Base-by-base conservation (phyloP, 2,113 vertebrate species). In the Peromyscus maniculatus region DNA sequence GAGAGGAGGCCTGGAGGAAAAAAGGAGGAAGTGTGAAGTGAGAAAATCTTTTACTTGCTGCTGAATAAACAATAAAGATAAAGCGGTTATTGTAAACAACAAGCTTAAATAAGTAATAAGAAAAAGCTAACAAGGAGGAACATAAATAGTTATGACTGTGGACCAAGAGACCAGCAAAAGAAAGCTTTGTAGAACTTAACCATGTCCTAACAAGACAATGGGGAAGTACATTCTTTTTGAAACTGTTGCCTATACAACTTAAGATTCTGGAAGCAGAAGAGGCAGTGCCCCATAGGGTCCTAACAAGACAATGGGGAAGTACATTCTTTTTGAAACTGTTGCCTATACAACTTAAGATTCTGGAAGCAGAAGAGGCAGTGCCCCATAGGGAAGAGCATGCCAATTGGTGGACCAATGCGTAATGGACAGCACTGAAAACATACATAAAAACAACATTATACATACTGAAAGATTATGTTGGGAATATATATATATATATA, bases 231-330 rank as follows among this genome's bases (percentile, higher is more conserved):
- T 80, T 89, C 13, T 62, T 39, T 84, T 84, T 64, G 28, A 66
- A 86, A 39, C 55, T 83, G 16, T 49, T 64, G 22, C 62, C 62
- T 64, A 64, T 24, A 64, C 62, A 5, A 33, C 31, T 33, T 9
- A 9, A 24, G 24, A 77, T 28, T 77, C 43, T 28, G 24, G 75
- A 77, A 49, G 75, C 75, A 49, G 43, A 77, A 77, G 75, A 77
- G 13, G 66, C 6, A 9, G 19, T 74, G 36, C n/a, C 39, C n/a
- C n/a, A n/a, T n/a, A n/a, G n/a, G n/a, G 19, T 72, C 22, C 22
- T 93, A 75, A 93, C 7, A 93, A 19, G 31, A 52, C 55, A 74
- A 33, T 5, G 55, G 55, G 49, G 87, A 96, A 80, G 31, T 43
- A 74, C 24, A 6, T 80, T 89, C 13, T 62, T 39, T 84, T 84